A percentile compares a stretch with the other conserved stretches of the same genome.
phyloP scores from a whole-genome alignment of 2,113 vertebrate species.

The Erythrocercus mccallii region DNA sequence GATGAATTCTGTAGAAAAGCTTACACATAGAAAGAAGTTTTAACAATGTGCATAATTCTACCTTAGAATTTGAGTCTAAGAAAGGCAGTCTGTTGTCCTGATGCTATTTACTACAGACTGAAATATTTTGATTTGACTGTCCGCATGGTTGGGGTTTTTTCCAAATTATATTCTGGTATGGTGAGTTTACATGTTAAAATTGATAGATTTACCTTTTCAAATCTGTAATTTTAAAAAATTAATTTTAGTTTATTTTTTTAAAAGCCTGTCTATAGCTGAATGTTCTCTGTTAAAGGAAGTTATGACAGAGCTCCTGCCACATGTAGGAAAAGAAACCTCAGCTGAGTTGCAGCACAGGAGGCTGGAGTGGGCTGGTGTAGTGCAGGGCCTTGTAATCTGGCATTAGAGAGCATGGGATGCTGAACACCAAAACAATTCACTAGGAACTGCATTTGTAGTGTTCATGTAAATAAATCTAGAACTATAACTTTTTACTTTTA shows the following conservation, averaged over 20 bases:
- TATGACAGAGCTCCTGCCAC: accelerated
- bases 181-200: neutral
- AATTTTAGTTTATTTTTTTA: neutral
- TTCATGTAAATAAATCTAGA: neutral
- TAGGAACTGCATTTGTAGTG: neutral
- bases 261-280: neutral
- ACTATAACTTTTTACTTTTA: neutral
- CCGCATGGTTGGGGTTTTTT: neutral
- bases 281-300: neutral
- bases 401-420: neutral
- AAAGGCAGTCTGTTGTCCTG: neutral
- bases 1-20: neutral
- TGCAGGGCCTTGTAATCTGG: neutral
- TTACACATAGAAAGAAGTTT: neutral
- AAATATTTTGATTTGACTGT: neutral
- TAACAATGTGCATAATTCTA: neutral
- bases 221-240: neutral
- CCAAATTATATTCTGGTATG: neutral
- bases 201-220: neutral
- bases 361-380: neutral
- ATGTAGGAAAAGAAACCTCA: neutral
- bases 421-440: neutral
- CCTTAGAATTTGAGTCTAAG: neutral
- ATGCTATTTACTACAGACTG: neutral
- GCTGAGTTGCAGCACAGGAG: accelerated